Evolutionary conservation across 92 coral and sea anemone genomes (phyloP), one percentile per base, ranked within the genome.

Genomic region (Paragorgia papillata): DNA sequence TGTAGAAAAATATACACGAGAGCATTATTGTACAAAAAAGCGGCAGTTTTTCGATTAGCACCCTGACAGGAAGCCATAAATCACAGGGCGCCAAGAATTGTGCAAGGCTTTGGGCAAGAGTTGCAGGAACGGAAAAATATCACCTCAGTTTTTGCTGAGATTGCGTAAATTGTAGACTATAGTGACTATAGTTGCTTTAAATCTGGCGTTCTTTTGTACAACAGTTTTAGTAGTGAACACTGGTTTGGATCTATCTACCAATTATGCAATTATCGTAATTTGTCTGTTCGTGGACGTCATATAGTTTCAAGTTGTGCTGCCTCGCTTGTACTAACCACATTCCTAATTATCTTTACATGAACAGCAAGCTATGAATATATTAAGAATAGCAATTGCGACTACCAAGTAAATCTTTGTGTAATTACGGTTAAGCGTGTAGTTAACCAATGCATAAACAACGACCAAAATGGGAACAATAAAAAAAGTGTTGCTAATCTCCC

Each of bases 51-150:
- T 25, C 41, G 29, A 44, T 68, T 68, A 71, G 50, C 64, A 31
- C 64, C 78, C 48, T 54, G 78, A 71, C 78, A 71, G 78, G 78
- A 71, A 71, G 54, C 37, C 78, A 71, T 71, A 71, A 71, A 71
- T 71, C 78, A 71, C 40, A 53, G 78, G 78, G 78, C 78, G 78
- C 78, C 78, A 71, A 44, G 51, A 48, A 27, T 68, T 2, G 59
- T 68, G 25, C 25, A 44, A n/a, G 75, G 75, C 39, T 49, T 19
- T 37, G 53, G n/a, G 53, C 53, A 46, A 46, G n/a, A 15, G 2
- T 7, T 6, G 2, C 17, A 15, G n/a, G 43, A 6, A 15, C 15
- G 9, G 15, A 46, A 46, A 15, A 46, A 15, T 46, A 46, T 46
- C n/a, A 15, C 53, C 53, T 6, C 15, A n/a, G 53, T n/a, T 46